Conservation (phyloP, 2,113 vertebrate species). For the Phycodurus eques region DNA sequence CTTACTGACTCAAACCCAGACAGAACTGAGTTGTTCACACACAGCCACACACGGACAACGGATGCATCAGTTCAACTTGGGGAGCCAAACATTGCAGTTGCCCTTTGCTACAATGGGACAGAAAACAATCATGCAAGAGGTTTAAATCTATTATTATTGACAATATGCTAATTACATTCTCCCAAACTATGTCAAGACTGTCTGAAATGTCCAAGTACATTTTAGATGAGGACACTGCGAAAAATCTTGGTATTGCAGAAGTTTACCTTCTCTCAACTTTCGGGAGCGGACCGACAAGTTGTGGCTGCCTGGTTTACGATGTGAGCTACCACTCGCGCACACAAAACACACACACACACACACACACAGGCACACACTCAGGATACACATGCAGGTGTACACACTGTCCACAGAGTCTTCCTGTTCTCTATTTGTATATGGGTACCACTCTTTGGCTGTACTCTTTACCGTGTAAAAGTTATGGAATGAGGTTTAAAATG, state of each 20-base stretch:
- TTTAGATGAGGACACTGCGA: constrained; percentile 53
- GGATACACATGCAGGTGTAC: constrained; percentile 71
- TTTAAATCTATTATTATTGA: constrained; percentile 71
- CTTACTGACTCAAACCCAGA: constrained; percentile 42
- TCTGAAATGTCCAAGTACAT: constrained; percentile 70
- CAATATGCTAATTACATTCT: constrained; percentile 69
- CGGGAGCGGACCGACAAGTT: constrained; percentile 54
- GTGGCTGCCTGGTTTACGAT: constrained; percentile 57
- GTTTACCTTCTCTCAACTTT: constrained; percentile 50
- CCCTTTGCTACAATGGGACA: constrained; percentile 54
- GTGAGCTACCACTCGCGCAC: constrained; percentile 65
- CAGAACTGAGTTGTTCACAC: constrained; percentile 30
- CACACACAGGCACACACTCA: constrained; percentile 69
- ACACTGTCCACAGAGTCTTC: constrained; percentile 74
- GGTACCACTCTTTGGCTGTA: constrained; percentile 54
- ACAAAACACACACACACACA: constrained; percentile 67
- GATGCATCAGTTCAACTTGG: constrained; percentile 39
- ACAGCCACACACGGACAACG: constrained; percentile 15
- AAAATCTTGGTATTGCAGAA: constrained; percentile 60
- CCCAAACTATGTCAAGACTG: constrained; percentile 71
- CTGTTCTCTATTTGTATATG: constrained; percentile 70
- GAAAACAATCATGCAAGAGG: constrained; percentile 57
- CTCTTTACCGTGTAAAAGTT: constrained; percentile 43
- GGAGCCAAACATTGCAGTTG: constrained; percentile 36
- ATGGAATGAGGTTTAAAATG: constrained; percentile 42